Conservation (phyloP, 1,140 invertebrate genomes). For the Lucilia cuprina region DNA sequence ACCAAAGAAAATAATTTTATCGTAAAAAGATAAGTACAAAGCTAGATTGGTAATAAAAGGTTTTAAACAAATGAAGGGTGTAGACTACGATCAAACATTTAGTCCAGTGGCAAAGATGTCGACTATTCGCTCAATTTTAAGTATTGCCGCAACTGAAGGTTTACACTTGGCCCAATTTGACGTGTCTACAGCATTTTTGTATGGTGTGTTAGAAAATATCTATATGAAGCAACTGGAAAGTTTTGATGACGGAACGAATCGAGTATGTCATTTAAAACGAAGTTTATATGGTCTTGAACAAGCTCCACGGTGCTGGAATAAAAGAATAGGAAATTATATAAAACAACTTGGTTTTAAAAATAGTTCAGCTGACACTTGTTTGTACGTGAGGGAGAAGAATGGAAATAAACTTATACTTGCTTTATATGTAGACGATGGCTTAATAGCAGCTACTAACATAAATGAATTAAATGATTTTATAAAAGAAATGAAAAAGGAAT, state of each 20-base stretch:
- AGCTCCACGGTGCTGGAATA: conserved; percentile 54
- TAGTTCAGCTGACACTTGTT: conserved; percentile 40
- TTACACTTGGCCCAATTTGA: conserved; percentile 43
- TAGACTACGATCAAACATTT: conserved; percentile 36
- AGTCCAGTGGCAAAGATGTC: conserved; percentile 8
- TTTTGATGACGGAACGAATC: conserved; percentile 34
- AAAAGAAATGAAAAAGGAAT: conserved; percentile 1
- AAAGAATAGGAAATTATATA: conserved; percentile 42
- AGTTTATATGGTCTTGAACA: conserved; percentile 52
- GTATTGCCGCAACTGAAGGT: conserved; percentile 38
- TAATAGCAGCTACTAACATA: conserved; percentile 15
- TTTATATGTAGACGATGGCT: conserved; percentile 37
- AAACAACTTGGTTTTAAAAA: conserved; percentile 36
- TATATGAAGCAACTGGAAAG: conserved; percentile 56
- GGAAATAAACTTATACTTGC: conserved; percentile 31
- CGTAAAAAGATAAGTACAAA: conserved; percentile 43
- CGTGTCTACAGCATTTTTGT: conserved; percentile 38
- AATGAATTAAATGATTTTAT: background rate
- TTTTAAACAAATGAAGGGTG: conserved; percentile 11
- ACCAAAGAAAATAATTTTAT: too few relatives aligned
- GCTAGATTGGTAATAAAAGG: conserved; percentile 50
- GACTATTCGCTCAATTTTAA: conserved; percentile 40
- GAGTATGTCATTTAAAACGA: conserved; percentile 44
- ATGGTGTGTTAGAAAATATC: too few relatives aligned
- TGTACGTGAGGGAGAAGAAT: conserved; percentile 25